Base-by-base conservation (phyloP, 2,113 vertebrate genomes). In the Podiceps cristatus region DNA sequence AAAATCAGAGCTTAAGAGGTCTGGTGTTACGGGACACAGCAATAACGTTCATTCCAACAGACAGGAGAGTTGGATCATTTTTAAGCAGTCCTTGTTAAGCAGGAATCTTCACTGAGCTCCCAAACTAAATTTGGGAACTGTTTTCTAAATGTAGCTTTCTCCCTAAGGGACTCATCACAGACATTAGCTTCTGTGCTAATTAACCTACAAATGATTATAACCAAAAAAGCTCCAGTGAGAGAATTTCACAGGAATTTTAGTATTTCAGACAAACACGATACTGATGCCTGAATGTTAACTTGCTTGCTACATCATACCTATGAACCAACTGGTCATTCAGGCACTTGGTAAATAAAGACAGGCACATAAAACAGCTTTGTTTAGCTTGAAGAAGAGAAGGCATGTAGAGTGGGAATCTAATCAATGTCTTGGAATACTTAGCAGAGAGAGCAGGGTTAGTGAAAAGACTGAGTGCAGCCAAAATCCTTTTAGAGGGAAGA, bases 31-130 rank as follows among this genome's bases (percentile, higher is more conserved):
- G 16, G 14, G 20, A 84, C 31, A n/a, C 8, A 3, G 31, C n/a
- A 87, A 81, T 56, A 49, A 92, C 88, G 31, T n/a, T 84, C 69
- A 87, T 79, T 90, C n/a, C 59, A 91, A 56, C 20, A 77, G 45
- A 74, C 7, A 55, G 13, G 27, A 74, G 6, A 86, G 31, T 3
- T 49, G 28, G 37, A 66, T 35, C 24, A 31, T n/a, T 37, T 52
- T 76, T 45, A 35, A 33, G 42, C 10, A 42, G 17, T 8, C 2
- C 24, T 58, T 50, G 47, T n/a, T 31, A 40, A n/a, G 22, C 18
- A 40, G 18, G 10, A 75, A 82, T 29, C 20, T 15, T 87, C 52
- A 59, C 19, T 33, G 62, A 78, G 14, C 23, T 72, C 69, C 11
- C 62, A 85, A 13, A 52, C 12, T 37, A 59, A 33, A 86, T 52